Evolutionary conservation across 2,797 vertebrate genomes (phyloP).

Genomic region (Pelobates cultripes): DNA sequence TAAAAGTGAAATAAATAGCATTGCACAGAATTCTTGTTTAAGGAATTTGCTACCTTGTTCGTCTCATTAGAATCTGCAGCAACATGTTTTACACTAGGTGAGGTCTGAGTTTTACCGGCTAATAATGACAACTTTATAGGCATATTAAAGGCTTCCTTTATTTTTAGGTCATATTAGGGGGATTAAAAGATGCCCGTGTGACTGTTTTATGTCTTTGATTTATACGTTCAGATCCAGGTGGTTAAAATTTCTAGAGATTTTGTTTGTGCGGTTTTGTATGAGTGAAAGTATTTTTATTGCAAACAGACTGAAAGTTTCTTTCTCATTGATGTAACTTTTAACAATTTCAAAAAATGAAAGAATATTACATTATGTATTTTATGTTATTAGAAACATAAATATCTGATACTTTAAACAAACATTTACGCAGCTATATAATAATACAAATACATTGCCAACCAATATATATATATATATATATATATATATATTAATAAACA

Average conservation of each 20-base stretch:
- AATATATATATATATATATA: too few species aligned
- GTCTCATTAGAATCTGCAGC: conserved; percentile 1
- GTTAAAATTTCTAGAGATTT: conserved; percentile 11
- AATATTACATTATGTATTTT: neutral
- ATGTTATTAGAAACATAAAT: neutral
- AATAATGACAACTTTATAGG: conserved; percentile 52
- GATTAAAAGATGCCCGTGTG: conserved; percentile 53
- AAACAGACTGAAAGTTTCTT: conserved; percentile 34
- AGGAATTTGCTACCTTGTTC: neutral
- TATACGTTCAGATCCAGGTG: conserved; percentile 41
- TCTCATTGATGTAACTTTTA: conserved; percentile 1
- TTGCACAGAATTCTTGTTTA: neutral
- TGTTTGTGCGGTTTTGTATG: conserved; percentile 47
- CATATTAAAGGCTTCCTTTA: conserved; percentile 54
- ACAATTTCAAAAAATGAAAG: neutral
- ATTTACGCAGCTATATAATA: neutral
- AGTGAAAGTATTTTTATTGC: conserved; percentile 54
- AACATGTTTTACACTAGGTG: conserved; percentile 41
- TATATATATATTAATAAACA: too few species aligned
- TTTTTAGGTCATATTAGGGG: conserved; percentile 53
- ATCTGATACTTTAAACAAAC: neutral
- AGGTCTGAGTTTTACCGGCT: conserved; percentile 40
- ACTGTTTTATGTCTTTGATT: conserved; percentile 51
- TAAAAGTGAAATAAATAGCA: neutral
- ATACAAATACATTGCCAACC: too few species aligned